Percentiles rank a stretch among this genome's conserved stretches.
Evolutionary conservation across 2,113 vertebrate species (phyloP).

Genomic region (Lepisosteus oculatus): DNA sequence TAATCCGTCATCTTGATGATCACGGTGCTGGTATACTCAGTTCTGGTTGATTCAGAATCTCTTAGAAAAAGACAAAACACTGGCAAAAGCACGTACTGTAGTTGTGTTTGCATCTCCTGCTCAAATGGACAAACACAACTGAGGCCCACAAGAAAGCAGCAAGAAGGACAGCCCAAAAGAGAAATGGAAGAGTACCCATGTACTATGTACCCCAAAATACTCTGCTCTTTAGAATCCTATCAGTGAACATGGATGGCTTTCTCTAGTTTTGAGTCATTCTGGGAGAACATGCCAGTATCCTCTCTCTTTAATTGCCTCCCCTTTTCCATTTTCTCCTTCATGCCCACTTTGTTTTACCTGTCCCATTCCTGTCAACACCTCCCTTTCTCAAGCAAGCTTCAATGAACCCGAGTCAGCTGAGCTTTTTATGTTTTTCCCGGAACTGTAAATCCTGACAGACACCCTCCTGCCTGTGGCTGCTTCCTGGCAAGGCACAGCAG

Average conservation of each 20-base stretch:
- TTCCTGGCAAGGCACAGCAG: background rate
- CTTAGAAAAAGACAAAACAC: background rate
- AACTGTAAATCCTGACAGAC: background rate
- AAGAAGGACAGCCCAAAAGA: background rate
- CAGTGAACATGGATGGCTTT: too few relatives aligned
- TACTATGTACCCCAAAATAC: too few relatives aligned
- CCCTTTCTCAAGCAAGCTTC: background rate
- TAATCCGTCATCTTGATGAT: slow-evolving; percentile 11
- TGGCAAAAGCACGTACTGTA: background rate
- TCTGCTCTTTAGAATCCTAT: too few relatives aligned
- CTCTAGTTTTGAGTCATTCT: too few relatives aligned
- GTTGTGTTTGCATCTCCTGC: background rate
- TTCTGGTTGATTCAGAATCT: background rate
- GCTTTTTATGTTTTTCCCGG: background rate
- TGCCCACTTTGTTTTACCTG: background rate
- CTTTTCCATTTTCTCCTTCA: background rate
- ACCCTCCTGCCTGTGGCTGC: background rate
- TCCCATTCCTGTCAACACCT: background rate
- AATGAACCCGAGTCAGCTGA: background rate
- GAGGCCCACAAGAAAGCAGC: background rate
- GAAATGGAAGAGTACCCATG: background rate
- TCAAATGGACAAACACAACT: background rate
- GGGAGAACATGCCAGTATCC: too few relatives aligned
- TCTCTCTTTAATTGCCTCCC: background rate
- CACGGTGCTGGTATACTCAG: background rate